A percentile compares a stretch with the other conserved stretches of the same genome.
phyloP scores from a whole-genome alignment of 1,140 invertebrate species.

The Microplitis mediator region DNA sequence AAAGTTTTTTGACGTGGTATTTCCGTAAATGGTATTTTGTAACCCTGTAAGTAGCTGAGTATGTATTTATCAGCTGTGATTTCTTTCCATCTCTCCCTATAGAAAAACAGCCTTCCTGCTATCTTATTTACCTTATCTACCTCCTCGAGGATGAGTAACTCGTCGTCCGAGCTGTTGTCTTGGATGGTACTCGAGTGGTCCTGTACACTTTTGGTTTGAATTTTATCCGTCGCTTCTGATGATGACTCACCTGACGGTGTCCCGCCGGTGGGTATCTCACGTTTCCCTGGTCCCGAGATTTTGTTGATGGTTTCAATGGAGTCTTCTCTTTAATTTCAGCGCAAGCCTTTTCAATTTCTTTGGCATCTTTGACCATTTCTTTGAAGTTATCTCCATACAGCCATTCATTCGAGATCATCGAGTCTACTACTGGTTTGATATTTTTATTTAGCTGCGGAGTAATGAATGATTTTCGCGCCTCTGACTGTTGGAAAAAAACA shows the following conservation, averaged over 20 bases:
- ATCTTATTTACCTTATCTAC: constrained; percentile 19
- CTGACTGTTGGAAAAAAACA: constrained; percentile 36
- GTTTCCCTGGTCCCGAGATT: constrained; percentile 24
- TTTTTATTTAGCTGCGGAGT: constrained; percentile 25
- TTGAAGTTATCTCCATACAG: constrained; percentile 32
- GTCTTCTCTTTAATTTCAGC: constrained; percentile 22
- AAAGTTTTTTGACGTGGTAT: constrained; percentile 1
- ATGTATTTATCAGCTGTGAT: constrained; percentile 24
- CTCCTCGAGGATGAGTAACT: constrained; percentile 16
- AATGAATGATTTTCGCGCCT: constrained; percentile 28
- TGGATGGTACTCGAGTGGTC: constrained; percentile 9
- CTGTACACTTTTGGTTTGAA: neutral
- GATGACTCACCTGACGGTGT: constrained; percentile 16
- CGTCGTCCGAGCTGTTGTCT: neutral
- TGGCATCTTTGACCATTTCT: constrained; percentile 25
- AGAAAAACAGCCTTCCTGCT: constrained; percentile 25
- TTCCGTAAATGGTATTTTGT: constrained; percentile 26
- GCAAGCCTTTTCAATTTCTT: constrained; percentile 31
- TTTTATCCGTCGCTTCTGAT: neutral
- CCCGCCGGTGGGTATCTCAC: constrained; percentile 18
- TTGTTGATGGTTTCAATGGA: neutral
- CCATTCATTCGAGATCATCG: constrained; percentile 39
- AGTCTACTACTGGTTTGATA: constrained; percentile 41
- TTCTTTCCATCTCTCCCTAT: constrained; percentile 18
- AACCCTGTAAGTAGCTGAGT: constrained; percentile 20